Evolutionary conservation across 2,797 vertebrate genomes (phyloP), one percentile per base, ranked within the genome.

Genomic region (Lagorchestes hirsutus): DNA sequence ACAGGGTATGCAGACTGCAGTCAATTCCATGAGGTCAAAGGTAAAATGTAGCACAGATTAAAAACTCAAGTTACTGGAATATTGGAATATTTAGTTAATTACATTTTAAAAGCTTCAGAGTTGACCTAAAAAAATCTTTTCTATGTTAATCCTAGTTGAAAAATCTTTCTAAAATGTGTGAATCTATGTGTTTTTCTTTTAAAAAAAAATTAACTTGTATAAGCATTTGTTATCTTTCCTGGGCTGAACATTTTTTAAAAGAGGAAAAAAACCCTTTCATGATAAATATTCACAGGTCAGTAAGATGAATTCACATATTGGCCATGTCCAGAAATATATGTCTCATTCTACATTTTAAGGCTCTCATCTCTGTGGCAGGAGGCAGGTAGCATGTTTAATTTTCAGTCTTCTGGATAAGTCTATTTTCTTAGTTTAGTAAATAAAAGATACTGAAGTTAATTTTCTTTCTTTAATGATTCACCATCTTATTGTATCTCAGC

Each of bases 111-210:
- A 92, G 54, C 27, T 93, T 93, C 82, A 95, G 94, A 54, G 62
- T 94, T 55, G 1, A 55, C 94, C 93, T 92, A 62, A 96, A 96
- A 96, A 93, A 55, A 0, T 3, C 92, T 93, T 93, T 82, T 87
- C 40, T 74, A 5, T 87, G 74, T 87, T 93, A 91, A 95, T 2
- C 0, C 92, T 92, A 62, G 50, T 29, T 1, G 16, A 93, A 50
- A 50, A 91, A 57, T 55, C 91, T 96, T 93, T 40, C 90, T 87
- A 46, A 87, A 87, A 87, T 87, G 40, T 27, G 50, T 87, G 40
- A 87, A 18, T 50, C 24, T 24, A 28, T 11, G 24, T 46, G 22
- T 3, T 87, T 46, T 87, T 82, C 40, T 40, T 46, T 12, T 1
- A 62, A 29, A 74, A 67, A 67, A 46, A 57, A 27, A 57, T 57